These are phyloP conservation scores for Myiotriccus ornatus DNA, from an alignment of 2,797 vertebrate species.

Conservation along the genomic window DNA sequence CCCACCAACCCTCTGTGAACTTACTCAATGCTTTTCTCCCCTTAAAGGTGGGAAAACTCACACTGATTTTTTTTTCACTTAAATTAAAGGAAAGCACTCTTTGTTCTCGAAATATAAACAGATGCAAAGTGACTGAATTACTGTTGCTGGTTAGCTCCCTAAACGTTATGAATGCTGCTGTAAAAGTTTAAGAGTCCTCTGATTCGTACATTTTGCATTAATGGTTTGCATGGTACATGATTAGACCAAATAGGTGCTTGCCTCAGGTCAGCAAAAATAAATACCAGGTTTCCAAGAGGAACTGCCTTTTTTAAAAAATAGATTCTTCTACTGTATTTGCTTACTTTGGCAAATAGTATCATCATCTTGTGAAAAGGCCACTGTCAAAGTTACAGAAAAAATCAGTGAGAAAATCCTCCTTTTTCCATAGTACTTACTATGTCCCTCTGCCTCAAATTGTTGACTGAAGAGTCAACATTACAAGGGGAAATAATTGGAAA, in stretches of 20 bases:
- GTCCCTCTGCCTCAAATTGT: background rate
- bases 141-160: background rate
- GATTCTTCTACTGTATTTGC: background rate
- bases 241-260: background rate
- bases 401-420: background rate
- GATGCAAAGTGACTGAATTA: background rate
- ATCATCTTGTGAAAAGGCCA: background rate
- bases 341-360: background rate
- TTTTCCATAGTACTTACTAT: background rate
- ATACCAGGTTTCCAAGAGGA: background rate
- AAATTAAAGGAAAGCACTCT: background rate
- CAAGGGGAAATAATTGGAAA: background rate
- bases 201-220: background rate
- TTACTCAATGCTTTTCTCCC: background rate
- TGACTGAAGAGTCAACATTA: background rate
- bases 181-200: background rate
- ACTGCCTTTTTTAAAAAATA: background rate
- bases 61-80: background rate
- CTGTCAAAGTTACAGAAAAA: background rate
- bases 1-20: rapidly evolving
- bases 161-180: background rate
- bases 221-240: background rate
- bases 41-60: background rate
- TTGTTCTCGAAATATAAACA: background rate
- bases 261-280: background rate